Evolutionary conservation across 2,888 invertebrate genomes (phyloP).

Genomic region (Busseola fusca): DNA sequence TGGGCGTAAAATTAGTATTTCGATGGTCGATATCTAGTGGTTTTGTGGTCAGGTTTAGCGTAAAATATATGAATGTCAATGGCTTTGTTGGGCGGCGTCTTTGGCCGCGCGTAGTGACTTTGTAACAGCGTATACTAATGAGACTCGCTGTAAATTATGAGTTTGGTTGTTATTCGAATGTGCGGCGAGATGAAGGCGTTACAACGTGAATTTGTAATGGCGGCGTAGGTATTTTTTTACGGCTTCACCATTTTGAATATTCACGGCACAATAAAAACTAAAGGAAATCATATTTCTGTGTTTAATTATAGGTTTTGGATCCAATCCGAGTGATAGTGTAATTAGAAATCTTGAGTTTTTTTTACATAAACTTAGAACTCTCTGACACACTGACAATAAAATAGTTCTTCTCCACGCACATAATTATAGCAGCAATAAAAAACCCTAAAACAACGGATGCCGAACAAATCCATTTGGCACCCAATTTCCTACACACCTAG

Average conservation of each 20-base stretch:
- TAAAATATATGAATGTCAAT: slow-evolving; percentile 85
- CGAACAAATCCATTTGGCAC: slow-evolving; percentile 33
- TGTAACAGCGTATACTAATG: slow-evolving; percentile 83
- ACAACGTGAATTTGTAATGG: slow-evolving; percentile 81
- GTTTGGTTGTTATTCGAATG: slow-evolving; percentile 77
- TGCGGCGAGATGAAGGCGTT: slow-evolving; percentile 85
- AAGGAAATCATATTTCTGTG: slow-evolving; percentile 59
- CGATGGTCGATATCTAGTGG: slow-evolving; percentile 77
- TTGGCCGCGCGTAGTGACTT: slow-evolving; percentile 73
- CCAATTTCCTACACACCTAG: slow-evolving; percentile 46
- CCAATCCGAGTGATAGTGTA: slow-evolving; percentile 22
- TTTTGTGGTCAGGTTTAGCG: slow-evolving; percentile 82
- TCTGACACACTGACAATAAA: not conserved
- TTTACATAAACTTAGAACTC: not conserved
- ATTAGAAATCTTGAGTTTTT: slow-evolving; percentile 8
- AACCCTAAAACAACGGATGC: slow-evolving; percentile 9
- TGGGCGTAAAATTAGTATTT: slow-evolving; percentile 86
- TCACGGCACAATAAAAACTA: slow-evolving; percentile 56
- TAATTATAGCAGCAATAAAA: slow-evolving; percentile 25
- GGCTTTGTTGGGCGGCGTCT: slow-evolving; percentile 79
- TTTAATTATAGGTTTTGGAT: slow-evolving; percentile 52
- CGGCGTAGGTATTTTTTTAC: slow-evolving; percentile 74
- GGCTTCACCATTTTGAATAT: slow-evolving; percentile 64
- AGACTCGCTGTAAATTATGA: slow-evolving; percentile 81
- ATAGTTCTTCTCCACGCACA: not conserved